These are phyloP conservation scores for Yponomeuta plumbellus DNA, from an alignment of 2,888 invertebrate species.

Conservation along the genomic window DNA sequence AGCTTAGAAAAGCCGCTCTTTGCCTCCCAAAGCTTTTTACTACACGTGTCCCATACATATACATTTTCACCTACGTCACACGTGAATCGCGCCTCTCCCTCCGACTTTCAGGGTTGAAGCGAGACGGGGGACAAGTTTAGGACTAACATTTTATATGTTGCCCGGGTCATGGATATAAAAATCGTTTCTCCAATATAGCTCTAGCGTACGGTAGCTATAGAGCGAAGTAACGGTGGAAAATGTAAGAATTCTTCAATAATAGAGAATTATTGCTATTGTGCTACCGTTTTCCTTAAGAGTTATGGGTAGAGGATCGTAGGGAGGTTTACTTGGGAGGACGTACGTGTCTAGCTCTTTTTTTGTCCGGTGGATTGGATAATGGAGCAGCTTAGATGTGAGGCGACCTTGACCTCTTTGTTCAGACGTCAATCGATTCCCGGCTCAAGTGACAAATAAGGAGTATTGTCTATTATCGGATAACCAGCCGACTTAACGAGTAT, in stretches of 20 bases:
- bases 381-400: not conserved
- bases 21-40: conserved; percentile 32
- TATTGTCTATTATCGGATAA: not conserved
- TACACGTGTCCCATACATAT: conserved; percentile 54
- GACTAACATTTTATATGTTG: conserved; percentile 76
- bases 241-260: conserved; percentile 63
- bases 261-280: conserved; percentile 57
- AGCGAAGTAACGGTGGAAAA: conserved; percentile 44
- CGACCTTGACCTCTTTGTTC: not conserved
- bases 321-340: not conserved
- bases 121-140: conserved; percentile 55
- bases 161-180: conserved; percentile 77
- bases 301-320: conserved; percentile 17
- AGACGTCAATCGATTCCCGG: not conserved
- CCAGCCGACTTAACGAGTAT: too few species aligned
- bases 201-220: conserved; percentile 29
- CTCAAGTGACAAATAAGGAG: not conserved
- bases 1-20: conserved; percentile 37
- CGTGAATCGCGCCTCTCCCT: conserved; percentile 49
- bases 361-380: not conserved
- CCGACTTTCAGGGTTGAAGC: conserved; percentile 40
- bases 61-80: conserved; percentile 59
- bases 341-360: not conserved
- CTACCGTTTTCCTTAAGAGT: conserved; percentile 36
- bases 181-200: conserved; percentile 59